Conservation (phyloP, 2,113 vertebrate genomes). For the Amazona guildingii region DNA sequence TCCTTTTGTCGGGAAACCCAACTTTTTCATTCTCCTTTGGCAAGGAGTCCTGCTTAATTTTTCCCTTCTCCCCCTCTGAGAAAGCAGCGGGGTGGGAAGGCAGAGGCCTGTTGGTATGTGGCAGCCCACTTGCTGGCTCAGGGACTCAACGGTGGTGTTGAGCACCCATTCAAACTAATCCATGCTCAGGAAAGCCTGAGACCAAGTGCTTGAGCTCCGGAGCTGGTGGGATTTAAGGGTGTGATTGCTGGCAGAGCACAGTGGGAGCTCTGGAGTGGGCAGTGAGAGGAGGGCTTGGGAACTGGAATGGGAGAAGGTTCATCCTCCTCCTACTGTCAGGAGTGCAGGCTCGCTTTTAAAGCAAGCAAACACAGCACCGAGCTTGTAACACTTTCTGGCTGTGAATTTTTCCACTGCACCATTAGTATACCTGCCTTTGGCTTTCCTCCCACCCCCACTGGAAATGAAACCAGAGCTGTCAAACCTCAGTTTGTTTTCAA, state of each 20-base stretch:
- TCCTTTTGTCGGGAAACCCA: background rate
- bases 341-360: background rate
- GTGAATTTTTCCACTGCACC: background rate
- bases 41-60: background rate
- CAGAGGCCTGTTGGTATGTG: background rate
- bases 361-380: background rate
- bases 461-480: background rate
- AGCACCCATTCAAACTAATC: background rate
- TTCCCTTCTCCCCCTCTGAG: background rate
- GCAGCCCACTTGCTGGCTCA: rapidly evolving
- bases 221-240: background rate
- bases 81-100: background rate
- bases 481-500: background rate
- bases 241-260: background rate
- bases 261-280: background rate
- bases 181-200: background rate
- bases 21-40: background rate
- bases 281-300: background rate
- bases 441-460: background rate
- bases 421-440: background rate
- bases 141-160: background rate
- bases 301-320: background rate
- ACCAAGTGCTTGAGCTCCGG: background rate
- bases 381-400: background rate
- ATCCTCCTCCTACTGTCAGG: background rate